phyloP scores from a whole-genome alignment of 2,888 invertebrate genomes.

The Augochlorella aurata region DNA sequence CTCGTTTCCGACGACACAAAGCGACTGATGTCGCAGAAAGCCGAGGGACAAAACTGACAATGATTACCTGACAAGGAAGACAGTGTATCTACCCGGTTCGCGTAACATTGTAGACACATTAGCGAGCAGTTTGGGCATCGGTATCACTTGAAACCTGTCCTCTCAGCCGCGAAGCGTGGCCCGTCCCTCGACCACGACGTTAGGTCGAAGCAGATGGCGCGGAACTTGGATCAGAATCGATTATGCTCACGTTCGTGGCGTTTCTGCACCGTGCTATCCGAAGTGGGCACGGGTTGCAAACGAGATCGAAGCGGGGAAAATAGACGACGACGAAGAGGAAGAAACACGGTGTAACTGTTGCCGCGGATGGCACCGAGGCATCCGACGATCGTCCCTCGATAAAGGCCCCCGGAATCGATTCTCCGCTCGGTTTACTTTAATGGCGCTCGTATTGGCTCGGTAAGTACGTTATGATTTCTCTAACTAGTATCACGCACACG shows the following conservation, averaged over 20 bases:
- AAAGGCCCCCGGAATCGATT: slow-evolving; percentile 69
- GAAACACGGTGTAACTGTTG: slow-evolving; percentile 36
- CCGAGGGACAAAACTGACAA: not conserved
- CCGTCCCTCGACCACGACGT: slow-evolving; percentile 33
- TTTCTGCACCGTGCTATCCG: slow-evolving; percentile 32
- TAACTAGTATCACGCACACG: slow-evolving; percentile 71
- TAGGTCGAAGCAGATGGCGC: slow-evolving; percentile 46
- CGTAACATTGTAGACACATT: not conserved
- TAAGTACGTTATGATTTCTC: slow-evolving; percentile 75
- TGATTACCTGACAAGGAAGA: not conserved
- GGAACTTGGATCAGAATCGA: slow-evolving; percentile 56
- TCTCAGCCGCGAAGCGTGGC: not conserved
- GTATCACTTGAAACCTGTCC: slow-evolving; percentile 17
- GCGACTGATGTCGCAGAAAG: not conserved
- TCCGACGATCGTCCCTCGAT: slow-evolving; percentile 56
- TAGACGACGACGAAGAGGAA: not conserved
- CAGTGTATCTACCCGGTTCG: not conserved
- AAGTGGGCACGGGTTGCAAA: slow-evolving; percentile 29
- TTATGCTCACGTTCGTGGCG: slow-evolving; percentile 48
- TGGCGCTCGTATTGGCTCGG: slow-evolving; percentile 65
- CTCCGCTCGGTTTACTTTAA: slow-evolving; percentile 71
- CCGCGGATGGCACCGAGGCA: slow-evolving; percentile 33
- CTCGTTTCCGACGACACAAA: not conserved
- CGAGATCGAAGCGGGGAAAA: slow-evolving; percentile 35
- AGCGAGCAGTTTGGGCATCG: not conserved